Base-by-base conservation (phyloP, 2,888 invertebrate species). In the Clusia tigrina region DNA sequence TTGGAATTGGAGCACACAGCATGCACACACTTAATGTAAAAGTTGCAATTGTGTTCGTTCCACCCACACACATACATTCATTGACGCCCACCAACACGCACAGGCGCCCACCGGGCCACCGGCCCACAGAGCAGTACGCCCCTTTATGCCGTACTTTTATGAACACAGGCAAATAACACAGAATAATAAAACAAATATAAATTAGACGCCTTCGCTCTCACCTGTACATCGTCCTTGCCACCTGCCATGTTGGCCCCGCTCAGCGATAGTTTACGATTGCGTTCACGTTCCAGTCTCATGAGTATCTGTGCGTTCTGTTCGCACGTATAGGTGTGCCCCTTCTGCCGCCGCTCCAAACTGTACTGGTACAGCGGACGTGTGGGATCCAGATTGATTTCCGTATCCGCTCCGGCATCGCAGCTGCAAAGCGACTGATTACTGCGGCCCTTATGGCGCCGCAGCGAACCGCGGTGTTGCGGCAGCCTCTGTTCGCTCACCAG, bases 271-370 rank as follows among this genome's bases (percentile, higher is more conserved):
- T 79, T 82, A 57, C 81, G 76, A 74, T 78, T 76, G 37, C 82
- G 81, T 62, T 84, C 84, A 64, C 82, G 80, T 74, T 83, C 84
- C 70, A 84, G 73, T 73, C 84, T 78, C 76, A 85, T 79, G 70
- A 85, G 78, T 70, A 85, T 83, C 74, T 84, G 84, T 68, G 85
- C 84, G 69, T 85, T 85, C 69, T 86, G 86, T 69, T 86, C 86
- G 74, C 86, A 86, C 62, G 81, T 84, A 73, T 85, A 85, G 37
- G 85, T 84, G 73, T 86, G 86, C 58, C 84, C 79, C 69, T 81
- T 82, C 61, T 79, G 80, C 42, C 81, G 80, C 12, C 83, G 76
- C 76, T 87, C 87, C 73, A 86, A 73, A 69, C 86, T 85, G 71
- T 83, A 85, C 68, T 86, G 85, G 69, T 81, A 83, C 17, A 83